Conservation (phyloP, 2,888 invertebrate genomes). For the Adineta ricciae region DNA sequence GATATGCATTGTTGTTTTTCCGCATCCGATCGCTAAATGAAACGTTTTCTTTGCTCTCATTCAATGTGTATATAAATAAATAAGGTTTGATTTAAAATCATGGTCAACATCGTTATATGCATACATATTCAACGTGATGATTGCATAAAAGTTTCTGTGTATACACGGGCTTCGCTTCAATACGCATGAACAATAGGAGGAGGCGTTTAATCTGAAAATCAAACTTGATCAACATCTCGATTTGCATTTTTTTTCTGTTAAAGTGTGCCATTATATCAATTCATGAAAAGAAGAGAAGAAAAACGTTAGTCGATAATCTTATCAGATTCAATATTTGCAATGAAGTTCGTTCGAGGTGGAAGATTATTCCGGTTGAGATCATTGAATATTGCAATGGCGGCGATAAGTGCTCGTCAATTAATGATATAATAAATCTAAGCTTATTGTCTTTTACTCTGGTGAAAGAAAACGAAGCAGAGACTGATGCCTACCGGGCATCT, state of each 20-base stretch:
- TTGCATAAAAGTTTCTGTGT: conserved; percentile 9
- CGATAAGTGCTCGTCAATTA: neutral
- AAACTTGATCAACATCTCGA: neutral
- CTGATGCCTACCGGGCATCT: neutral
- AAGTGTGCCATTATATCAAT: neutral
- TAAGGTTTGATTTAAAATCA: conserved; percentile 7
- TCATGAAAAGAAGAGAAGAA: neutral
- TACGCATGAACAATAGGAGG: neutral
- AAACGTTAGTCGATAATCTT: conserved; percentile 1
- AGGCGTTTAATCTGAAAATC: conserved; percentile 15
- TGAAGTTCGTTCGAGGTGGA: neutral
- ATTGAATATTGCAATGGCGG: neutral
- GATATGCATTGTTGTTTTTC: neutral
- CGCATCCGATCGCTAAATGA: neutral
- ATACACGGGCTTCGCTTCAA: neutral
- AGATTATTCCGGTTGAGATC: neutral
- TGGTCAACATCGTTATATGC: neutral
- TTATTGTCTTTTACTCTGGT: neutral
- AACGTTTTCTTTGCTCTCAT: neutral
- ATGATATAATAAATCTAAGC: neutral
- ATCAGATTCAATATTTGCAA: neutral
- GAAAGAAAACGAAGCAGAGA: neutral
- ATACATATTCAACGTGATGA: neutral
- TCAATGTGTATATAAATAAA: neutral
- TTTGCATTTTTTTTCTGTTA: conserved; percentile 1